A percentile compares a stretch with the other conserved stretches of the same genome.
Evolutionary conservation across 2,113 vertebrate species (phyloP).

Genomic region (Cochlearius cochlearius): DNA sequence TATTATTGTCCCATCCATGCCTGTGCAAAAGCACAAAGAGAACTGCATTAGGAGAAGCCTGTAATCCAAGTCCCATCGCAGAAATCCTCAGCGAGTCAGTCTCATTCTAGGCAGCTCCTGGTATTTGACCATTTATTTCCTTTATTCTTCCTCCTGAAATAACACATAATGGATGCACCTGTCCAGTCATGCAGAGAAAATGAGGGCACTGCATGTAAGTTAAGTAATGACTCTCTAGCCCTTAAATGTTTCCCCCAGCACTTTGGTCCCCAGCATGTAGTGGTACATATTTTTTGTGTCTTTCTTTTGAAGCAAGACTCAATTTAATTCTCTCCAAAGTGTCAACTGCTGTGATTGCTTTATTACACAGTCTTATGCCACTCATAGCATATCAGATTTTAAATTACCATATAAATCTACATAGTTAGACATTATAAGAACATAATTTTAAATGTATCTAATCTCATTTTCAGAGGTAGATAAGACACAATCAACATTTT

Average conservation of each 20-base stretch:
- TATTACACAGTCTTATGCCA: conserved; percentile 62
- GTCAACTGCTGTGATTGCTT: conserved; percentile 63
- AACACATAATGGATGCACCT: conserved; percentile 51
- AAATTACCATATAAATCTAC: conserved; percentile 75
- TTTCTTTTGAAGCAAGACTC: conserved; percentile 3
- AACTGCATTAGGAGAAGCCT: conserved; percentile 9
- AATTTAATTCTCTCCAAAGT: conserved; percentile 51
- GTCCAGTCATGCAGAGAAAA: conserved; percentile 36
- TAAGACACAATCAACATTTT: conserved; percentile 73
- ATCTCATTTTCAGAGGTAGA: conserved; percentile 75
- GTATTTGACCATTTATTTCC: conserved; percentile 42
- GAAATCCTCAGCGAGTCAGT: not conserved
- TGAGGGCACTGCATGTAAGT: conserved; percentile 27
- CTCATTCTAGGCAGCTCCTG: not conserved
- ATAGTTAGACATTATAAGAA: conserved; percentile 61
- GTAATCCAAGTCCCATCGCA: conserved; percentile 26
- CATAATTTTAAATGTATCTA: conserved; percentile 68
- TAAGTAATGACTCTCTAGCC: conserved; percentile 41
- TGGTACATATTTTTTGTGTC: not conserved
- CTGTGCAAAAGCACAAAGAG: not conserved
- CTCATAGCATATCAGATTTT: conserved; percentile 70
- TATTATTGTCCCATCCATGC: not conserved
- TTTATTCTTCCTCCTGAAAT: conserved; percentile 48
- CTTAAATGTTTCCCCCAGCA: conserved; percentile 13
- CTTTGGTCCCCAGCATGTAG: not conserved